phyloP scores from a whole-genome alignment of 2,113 vertebrate species.

The Chamaea fasciata region DNA sequence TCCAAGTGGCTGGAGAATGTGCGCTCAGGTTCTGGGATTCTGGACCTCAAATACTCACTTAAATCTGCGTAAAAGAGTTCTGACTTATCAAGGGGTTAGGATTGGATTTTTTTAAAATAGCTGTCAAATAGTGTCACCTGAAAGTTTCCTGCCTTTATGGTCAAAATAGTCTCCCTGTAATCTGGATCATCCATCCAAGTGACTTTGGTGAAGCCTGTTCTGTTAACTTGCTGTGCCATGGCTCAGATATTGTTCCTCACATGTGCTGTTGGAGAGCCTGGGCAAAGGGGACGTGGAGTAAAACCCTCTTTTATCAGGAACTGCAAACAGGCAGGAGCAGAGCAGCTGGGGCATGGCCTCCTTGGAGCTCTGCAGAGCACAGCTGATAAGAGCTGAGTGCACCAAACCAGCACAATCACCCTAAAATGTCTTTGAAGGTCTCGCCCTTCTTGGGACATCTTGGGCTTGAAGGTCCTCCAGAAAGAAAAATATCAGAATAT shows the following conservation, averaged over 20 bases:
- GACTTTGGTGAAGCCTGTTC: not conserved
- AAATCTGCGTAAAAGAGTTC: not conserved
- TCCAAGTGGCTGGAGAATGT: not conserved
- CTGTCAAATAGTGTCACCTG: not conserved
- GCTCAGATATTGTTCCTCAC: not conserved
- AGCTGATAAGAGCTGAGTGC: slow-evolving; percentile 26
- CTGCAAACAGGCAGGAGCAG: not conserved
- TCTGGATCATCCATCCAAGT: not conserved
- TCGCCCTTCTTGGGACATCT: not conserved
- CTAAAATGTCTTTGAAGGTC: not conserved
- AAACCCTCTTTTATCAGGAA: slow-evolving; percentile 39
- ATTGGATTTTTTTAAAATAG: not conserved
- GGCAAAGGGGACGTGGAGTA: not conserved
- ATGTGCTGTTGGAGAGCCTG: not conserved
- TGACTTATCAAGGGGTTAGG: not conserved
- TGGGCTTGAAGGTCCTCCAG: not conserved
- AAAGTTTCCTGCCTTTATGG: not conserved
- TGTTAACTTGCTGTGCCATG: not conserved
- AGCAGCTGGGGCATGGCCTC: not conserved
- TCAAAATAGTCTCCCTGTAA: not conserved
- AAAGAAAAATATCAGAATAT: not conserved
- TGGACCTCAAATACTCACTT: not conserved
- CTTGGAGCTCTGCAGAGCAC: not conserved
- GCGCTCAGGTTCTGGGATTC: not conserved
- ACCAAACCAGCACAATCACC: not conserved